phyloP scores from a whole-genome alignment of 2,113 vertebrate genomes.

The Mastomys coucha region DNA sequence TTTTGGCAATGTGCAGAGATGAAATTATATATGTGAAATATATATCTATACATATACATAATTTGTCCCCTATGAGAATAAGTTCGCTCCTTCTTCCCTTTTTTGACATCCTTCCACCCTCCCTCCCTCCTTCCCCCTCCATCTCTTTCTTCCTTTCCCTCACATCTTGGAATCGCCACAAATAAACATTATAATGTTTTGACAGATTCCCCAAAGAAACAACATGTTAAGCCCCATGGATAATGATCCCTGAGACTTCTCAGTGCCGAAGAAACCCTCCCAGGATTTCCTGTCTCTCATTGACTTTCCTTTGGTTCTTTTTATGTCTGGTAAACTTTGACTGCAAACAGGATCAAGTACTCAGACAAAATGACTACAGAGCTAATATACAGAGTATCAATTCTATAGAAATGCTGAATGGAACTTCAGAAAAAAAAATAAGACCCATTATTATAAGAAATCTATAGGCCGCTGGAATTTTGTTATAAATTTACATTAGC shows the following conservation, averaged over 20 bases:
- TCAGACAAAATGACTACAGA: slow-evolving; percentile 68
- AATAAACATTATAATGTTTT: slow-evolving; percentile 57
- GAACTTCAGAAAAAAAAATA: slow-evolving; percentile 73
- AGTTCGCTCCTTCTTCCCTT: not conserved
- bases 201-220: slow-evolving; percentile 56
- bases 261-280: slow-evolving; percentile 61
- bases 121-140: rapidly evolving
- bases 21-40: not conserved
- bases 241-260: slow-evolving; percentile 73
- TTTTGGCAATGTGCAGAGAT: not conserved
- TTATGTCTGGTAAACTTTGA: slow-evolving; percentile 79
- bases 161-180: not conserved
- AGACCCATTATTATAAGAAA: slow-evolving; percentile 72
- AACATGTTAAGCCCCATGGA: slow-evolving; percentile 28
- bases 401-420: slow-evolving; percentile 67
- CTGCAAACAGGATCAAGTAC: slow-evolving; percentile 59
- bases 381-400: slow-evolving; percentile 70
- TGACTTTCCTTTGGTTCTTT: slow-evolving; percentile 75
- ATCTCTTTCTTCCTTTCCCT: too few species aligned
- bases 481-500: slow-evolving; percentile 81
- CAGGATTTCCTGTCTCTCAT: slow-evolving; percentile 77
- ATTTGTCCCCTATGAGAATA: not conserved
- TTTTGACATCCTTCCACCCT: too few species aligned
- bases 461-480: slow-evolving; percentile 82
- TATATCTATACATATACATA: not conserved